phyloP scores from a whole-genome alignment of 1,140 invertebrate species.

The Ephestia elutella region DNA sequence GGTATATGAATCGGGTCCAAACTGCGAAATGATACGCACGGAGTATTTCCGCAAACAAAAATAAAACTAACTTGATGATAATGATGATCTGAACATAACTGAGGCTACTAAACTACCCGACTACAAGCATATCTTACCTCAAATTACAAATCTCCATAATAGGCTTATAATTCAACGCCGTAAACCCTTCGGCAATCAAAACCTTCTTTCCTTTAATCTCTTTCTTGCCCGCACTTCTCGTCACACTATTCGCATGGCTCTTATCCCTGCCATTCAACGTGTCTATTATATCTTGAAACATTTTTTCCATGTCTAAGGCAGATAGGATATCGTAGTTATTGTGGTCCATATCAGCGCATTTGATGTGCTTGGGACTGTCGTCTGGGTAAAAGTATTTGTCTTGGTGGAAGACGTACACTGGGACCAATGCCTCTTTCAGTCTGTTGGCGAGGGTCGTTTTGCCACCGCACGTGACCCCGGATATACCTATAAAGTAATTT shows the following conservation, averaged over 20 bases:
- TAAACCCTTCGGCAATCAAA: slow-evolving; percentile 85
- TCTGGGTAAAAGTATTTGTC: slow-evolving; percentile 85
- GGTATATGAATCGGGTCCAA: no score
- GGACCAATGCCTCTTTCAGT: slow-evolving; percentile 72
- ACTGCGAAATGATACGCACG: no score
- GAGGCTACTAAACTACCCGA: no score
- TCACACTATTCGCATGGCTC: slow-evolving; percentile 18
- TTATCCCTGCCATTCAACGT: slow-evolving; percentile 49
- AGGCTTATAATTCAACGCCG: slow-evolving; percentile 81
- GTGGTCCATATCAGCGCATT: slow-evolving; percentile 79
- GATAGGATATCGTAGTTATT: slow-evolving; percentile 86
- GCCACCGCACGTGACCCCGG: slow-evolving; percentile 86
- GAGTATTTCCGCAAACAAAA: no score
- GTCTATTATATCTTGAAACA: slow-evolving; percentile 76
- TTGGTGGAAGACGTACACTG: slow-evolving; percentile 79
- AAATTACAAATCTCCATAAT: slow-evolving; percentile 79
- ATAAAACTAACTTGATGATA: no score
- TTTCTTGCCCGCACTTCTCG: slow-evolving; percentile 21
- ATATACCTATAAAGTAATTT: slow-evolving; percentile 57
- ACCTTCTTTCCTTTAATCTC: slow-evolving; percentile 66
- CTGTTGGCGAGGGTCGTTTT: slow-evolving; percentile 83
- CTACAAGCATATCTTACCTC: slow-evolving; percentile 32
- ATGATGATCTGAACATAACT: no score
- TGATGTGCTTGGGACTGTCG: slow-evolving; percentile 80
- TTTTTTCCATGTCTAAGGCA: slow-evolving; percentile 83